Base-by-base conservation (phyloP, 2,797 vertebrate species). In the Bradypus variegatus region DNA sequence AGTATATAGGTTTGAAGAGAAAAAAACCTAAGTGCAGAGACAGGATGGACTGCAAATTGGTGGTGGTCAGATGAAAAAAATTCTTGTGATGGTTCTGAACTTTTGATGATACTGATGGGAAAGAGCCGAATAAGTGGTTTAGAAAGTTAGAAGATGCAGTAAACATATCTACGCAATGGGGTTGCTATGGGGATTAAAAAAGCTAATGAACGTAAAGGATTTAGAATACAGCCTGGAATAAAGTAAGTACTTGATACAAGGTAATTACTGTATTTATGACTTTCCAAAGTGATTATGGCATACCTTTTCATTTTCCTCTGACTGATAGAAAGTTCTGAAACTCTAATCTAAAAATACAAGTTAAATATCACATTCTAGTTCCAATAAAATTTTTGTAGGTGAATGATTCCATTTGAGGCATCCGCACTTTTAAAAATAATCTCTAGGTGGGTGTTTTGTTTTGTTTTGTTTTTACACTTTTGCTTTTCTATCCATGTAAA, bases 171-270 rank as follows among this genome's bases (percentile, higher is more conserved):
- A 36, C 23, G 76, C 69, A 64, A 27, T 6, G 33, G 33, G 25
- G 4, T 41, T 70, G 8, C 15, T 27, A 8, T 10, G 4, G 21
- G 21, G 36, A n/a, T 41, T n/a, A 62, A 73, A 50, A 50, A 25
- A 86, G 58, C 86, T 25, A 55, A 55, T 50, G 15, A 76, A 70
- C 27, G 33, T 41, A 55, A 70, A 27, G 5, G 33, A 12, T 38
- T 23, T 25, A 18, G 77, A 64, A 8, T 19, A 3, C 10, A 70
- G 8, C 25, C 23, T 41, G 2, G n/a, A 18, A 41, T 12, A n/a
- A 23, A 72, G 12, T 36, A 29, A 9, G 18, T 29, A 4, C 69
- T 50, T 0, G 5, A 8, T 10, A n/a, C 5, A 5, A 0, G 14
- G 41, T 18, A 41, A 33, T n/a, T 9, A 45, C 27, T 15, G 1